Base-by-base conservation (phyloP, 2,113 vertebrate genomes). In the Phoxinus phoxinus region DNA sequence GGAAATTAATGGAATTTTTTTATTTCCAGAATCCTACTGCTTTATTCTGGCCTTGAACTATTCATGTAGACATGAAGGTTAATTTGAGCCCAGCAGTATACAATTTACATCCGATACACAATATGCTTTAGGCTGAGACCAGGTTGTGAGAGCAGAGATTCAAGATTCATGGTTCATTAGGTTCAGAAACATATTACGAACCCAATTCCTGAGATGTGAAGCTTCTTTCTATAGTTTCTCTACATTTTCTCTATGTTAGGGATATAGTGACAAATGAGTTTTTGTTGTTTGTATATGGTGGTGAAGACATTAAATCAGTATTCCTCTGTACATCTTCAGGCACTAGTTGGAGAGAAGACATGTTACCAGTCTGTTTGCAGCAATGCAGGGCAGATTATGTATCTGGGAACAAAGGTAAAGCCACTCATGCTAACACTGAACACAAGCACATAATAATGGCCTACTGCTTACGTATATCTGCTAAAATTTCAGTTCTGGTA, bases 301-400 rank as follows among this genome's bases (percentile, higher is more conserved):
- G n/a, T 30, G 32, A 19, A 30, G 4, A 19, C 4, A 30, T 30
- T 32, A 17, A 71, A 30, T 25, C 69, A 51, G 9, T 85, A 3
- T 80, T 17, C 21, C 61, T 77, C n/a, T 79, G n/a, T 69, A 5
- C 10, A 53, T 80, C 84, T 78, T n/a, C 87, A 99, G 98, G 98
- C 98, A 19, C 78, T 99, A 83, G 98, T 99, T 25, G 98, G 97
- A 90, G 98, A 99, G 86, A 99, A 97, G 87, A 97, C 98, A 84
- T 99, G 98, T 84, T 99, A 99, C 69, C 97, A 99, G 89, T 99
- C 98, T 3, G 97, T 99, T 78, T 97, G 96, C 65, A 97, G 96
- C 92, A 96, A 95, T 35, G 95, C 95, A n/a, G 97, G 97, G 37
- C 98, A 99, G 91, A 96, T 99, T 48, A 95, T 99, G 88, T 98